phyloP scores from a whole-genome alignment of 37 sponge, comb jelly and placozoan genomes.

The Diacarnus erythraeanus region DNA sequence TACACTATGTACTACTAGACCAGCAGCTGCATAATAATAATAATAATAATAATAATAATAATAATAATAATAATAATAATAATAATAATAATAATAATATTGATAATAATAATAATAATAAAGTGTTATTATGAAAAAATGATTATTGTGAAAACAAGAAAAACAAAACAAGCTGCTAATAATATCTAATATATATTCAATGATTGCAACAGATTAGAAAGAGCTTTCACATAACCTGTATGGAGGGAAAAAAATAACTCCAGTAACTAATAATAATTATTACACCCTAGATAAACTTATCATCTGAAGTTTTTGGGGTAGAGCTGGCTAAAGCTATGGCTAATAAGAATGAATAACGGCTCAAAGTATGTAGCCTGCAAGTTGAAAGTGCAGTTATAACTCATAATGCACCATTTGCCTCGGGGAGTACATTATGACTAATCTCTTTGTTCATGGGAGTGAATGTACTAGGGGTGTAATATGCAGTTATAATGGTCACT shows the following conservation, averaged over 20 bases:
- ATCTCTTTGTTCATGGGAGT: no score
- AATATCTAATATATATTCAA: slow-evolving; percentile 1
- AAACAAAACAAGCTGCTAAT: neutral
- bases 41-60: neutral
- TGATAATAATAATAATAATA: neutral
- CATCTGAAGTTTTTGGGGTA: no score
- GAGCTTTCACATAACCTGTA: slow-evolving; percentile 57
- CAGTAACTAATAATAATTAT: neutral
- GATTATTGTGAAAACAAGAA: neutral
- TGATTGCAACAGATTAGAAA: slow-evolving; percentile 41
- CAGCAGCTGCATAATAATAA: no score
- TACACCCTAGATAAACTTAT: no score
- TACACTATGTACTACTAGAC: no score
- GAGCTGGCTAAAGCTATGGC: no score
- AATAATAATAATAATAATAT: neutral
- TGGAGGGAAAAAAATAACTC: neutral
- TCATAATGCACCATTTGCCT: no score
- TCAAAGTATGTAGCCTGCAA: neutral
- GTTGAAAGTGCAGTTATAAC: neutral
- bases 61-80: neutral
- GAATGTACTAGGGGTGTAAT: neutral
- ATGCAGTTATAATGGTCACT: neutral
- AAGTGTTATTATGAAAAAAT: neutral
- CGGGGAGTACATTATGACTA: no score
- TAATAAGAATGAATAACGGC: neutral